Conservation (phyloP, 2,888 invertebrate species). For the Phyllotreta striolata region DNA sequence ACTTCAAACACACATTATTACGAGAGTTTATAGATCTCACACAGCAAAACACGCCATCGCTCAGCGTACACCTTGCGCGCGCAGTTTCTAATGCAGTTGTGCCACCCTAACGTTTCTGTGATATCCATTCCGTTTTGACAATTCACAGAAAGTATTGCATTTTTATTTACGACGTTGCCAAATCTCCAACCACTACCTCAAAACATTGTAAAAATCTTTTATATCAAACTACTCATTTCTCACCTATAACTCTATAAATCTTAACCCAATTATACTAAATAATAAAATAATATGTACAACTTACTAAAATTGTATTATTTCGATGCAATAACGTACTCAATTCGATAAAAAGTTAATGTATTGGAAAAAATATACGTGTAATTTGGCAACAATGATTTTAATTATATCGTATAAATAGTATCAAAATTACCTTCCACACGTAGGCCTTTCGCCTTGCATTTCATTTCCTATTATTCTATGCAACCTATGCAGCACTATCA, state of each 20-base stretch:
- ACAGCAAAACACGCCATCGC: slow-evolving; percentile 61
- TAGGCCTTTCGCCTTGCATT: slow-evolving; percentile 48
- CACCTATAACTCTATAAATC: too few species aligned
- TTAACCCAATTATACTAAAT: too few species aligned
- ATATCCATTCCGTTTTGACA: slow-evolving; percentile 45
- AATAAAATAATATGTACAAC: too few species aligned
- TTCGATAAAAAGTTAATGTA: too few species aligned
- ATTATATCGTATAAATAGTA: slow-evolving; percentile 32
- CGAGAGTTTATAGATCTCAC: slow-evolving; percentile 53
- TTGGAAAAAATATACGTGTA: neutral
- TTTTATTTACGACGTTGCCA: slow-evolving; percentile 30
- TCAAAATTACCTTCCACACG: slow-evolving; percentile 57
- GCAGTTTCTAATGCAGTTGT: slow-evolving; percentile 46
- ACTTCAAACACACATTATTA: slow-evolving; percentile 53
- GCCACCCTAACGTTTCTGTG: slow-evolving; percentile 36
- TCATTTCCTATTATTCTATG: slow-evolving; percentile 42
- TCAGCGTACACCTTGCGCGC: slow-evolving; percentile 51
- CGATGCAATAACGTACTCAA: too few species aligned
- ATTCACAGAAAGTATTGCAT: slow-evolving; percentile 28
- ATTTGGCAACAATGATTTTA: slow-evolving; percentile 28
- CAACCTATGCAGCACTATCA: slow-evolving; percentile 42
- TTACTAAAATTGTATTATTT: too few species aligned
- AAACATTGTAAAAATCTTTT: too few species aligned
- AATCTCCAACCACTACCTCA: neutral
- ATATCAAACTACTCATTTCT: too few species aligned